Evolutionary conservation across 2,113 vertebrate species (phyloP), one percentile per base, ranked within the genome.

Genomic region (Pseudorhombus dupliciocellatus): DNA sequence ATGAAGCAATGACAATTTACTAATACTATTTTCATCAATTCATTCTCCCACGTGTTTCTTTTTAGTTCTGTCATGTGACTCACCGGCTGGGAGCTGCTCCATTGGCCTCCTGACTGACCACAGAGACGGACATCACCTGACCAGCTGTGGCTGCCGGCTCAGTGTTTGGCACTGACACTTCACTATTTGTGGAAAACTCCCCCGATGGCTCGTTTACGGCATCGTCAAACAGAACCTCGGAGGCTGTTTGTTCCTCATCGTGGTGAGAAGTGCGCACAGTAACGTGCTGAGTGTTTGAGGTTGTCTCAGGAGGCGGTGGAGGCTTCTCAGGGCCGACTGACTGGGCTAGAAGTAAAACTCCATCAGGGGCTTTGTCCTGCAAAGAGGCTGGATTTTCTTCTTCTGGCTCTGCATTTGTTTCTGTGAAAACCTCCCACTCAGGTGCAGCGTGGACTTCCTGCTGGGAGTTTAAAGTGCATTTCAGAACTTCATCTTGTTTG

Each of bases 381-480:
- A 1, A 34, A 1, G 44, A 28, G 0, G 37, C 22, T 10, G 54
- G 2, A 14, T 18, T 6, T 20, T 62, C 53, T 66, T 68, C 66
- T 59, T 68, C 60, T 34, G 37, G n/a, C 16, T 50, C 30, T 4
- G 9, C 21, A 0, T 60, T 50, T 11, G 30, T 59, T 7, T 64
- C 40, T 21, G 51, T 34, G 7, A 51, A 26, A 60, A 15, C 46
- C 42, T 85, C 59, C 34, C 26, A 26, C 0, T 46, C 15, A 2
- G 10, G 18, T 1, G 26, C 0, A 52, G 28, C 0, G 0, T 2
- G 1, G n/a, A 70, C 40, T 31, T 61, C 21, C 50, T 52, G 54
- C 4, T 0, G 58, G 26, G 31, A 46, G 40, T 74, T 53, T 69
- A 75, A 87, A 86, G 84, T 72, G 80, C 80, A 50, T 7, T 55